These are phyloP conservation scores for Vulpes ferrilata DNA, from an alignment of 2,113 vertebrate genomes.

Conservation along the genomic window DNA sequence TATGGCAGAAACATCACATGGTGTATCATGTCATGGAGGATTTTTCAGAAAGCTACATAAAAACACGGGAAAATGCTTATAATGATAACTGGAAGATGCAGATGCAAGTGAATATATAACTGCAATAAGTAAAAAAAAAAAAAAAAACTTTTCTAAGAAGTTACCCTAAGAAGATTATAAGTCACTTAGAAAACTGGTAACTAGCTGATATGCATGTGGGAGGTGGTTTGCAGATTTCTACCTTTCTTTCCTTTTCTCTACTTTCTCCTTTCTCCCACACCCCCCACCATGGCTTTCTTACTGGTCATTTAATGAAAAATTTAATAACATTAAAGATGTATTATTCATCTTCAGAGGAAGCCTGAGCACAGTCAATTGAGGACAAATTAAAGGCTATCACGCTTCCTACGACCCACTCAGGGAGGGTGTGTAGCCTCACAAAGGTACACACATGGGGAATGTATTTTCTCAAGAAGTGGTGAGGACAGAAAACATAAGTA, in stretches of 20 bases:
- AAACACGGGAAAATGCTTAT: neutral
- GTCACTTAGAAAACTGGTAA: neutral
- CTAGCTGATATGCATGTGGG: neutral
- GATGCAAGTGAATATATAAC: neutral
- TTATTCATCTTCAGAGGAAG: neutral
- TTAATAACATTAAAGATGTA: neutral
- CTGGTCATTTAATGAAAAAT: neutral
- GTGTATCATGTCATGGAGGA: accelerated
- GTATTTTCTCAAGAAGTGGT: neutral
- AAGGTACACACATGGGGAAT: accelerated
- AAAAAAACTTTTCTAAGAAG: neutral
- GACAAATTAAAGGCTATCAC: neutral
- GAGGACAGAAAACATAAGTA: neutral
- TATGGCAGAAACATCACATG: neutral
- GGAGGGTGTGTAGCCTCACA: accelerated
- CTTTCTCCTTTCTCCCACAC: neutral
- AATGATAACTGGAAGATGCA: neutral
- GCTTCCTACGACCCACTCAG: neutral
- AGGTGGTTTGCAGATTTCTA: neutral
- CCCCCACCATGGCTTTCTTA: neutral
- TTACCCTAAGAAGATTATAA: neutral
- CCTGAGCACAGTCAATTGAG: neutral
- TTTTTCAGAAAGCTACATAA: neutral
- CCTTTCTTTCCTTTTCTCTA: too few species aligned
- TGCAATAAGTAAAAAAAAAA: neutral